Conservation (phyloP, 92 coral and sea anemone genomes). For the Siderastrea radians region DNA sequence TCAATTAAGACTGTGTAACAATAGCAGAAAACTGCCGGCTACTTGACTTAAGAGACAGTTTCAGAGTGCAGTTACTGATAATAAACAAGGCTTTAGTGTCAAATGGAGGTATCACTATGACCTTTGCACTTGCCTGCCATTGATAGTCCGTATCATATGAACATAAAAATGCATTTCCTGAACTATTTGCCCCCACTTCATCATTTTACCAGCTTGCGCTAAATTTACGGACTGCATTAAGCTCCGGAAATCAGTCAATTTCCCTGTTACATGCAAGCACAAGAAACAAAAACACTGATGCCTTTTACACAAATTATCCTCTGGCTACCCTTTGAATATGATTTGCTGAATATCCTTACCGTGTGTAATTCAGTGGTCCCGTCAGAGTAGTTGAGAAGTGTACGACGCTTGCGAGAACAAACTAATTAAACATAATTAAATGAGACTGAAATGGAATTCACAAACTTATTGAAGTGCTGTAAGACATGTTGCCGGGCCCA, state of each 20-base stretch:
- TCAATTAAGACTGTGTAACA: not conserved
- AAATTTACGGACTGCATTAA: not conserved
- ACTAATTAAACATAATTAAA: not conserved
- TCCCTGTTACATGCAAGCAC: not conserved
- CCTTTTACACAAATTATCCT: not conserved
- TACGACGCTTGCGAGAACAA: not conserved
- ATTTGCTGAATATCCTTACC: not conserved
- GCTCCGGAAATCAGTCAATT: not conserved
- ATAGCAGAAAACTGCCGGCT: not conserved
- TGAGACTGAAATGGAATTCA: not conserved
- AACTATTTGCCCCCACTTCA: slow-evolving; percentile 8
- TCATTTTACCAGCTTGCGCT: not conserved
- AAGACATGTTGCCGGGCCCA: not conserved
- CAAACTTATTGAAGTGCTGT: not conserved
- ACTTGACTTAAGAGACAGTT: not conserved
- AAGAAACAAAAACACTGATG: not conserved
- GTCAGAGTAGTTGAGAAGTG: not conserved
- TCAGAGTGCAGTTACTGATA: not conserved
- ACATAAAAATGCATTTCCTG: slow-evolving; percentile 2
- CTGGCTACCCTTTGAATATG: not conserved
- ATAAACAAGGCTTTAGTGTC: not conserved
- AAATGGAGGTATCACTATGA: not conserved
- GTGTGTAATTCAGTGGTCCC: not conserved
- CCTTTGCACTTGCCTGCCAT: slow-evolving; percentile 5
- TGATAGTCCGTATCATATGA: not conserved